phyloP scores from a whole-genome alignment of 2,888 invertebrate genomes.

The Cinara cedri region DNA sequence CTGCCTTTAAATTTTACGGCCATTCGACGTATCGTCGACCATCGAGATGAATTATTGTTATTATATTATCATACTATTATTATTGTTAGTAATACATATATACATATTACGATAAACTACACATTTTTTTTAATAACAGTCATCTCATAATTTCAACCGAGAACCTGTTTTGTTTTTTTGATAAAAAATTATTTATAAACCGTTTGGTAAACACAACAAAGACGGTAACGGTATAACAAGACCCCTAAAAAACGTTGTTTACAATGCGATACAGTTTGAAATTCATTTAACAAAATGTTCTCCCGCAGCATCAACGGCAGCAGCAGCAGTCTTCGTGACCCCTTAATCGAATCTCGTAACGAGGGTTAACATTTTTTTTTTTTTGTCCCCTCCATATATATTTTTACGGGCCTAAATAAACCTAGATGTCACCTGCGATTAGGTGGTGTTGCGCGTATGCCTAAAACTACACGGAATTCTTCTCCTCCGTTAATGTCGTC shows the following conservation, averaged over 20 bases:
- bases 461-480: too few relatives aligned
- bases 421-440: not conserved
- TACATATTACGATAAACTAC: too few relatives aligned
- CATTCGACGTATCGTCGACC: too few relatives aligned
- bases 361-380: constrained; percentile 29
- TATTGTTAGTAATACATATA: too few relatives aligned
- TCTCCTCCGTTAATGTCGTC: too few relatives aligned
- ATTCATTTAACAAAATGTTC: constrained; percentile 24
- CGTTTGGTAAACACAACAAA: not conserved
- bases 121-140: too few relatives aligned
- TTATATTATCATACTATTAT: too few relatives aligned
- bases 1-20: too few relatives aligned
- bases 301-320: not conserved
- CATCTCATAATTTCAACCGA: too few relatives aligned
- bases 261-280: not conserved
- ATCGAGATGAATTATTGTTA: too few relatives aligned
- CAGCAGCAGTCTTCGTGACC: not conserved
- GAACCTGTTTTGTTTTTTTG: not conserved
- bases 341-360: constrained; percentile 27
- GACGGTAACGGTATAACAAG: not conserved
- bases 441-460: not conserved
- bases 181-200: constrained; percentile 27
- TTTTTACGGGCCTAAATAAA: constrained; percentile 1
- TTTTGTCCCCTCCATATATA: not conserved
- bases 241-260: not conserved